These are phyloP conservation scores for Rotaria macrura DNA, from an alignment of 2,888 invertebrate species.

Conservation along the genomic window DNA sequence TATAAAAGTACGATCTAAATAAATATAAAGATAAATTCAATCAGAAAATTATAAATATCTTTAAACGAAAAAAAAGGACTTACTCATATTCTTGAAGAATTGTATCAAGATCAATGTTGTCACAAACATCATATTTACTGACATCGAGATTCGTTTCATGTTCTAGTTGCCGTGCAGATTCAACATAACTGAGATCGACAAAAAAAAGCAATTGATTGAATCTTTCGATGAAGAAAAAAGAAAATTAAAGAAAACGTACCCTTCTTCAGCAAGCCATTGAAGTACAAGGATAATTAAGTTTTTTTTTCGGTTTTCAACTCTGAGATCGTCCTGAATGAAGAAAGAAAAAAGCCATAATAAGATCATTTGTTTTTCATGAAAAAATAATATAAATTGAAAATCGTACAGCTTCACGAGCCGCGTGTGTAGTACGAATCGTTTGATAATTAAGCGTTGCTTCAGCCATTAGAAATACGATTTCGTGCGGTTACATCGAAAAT, in stretches of 20 bases:
- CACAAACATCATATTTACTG: slow-evolving; percentile 62
- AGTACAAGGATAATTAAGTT: slow-evolving; percentile 50
- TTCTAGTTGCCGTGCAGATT: slow-evolving; percentile 59
- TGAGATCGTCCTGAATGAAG: slow-evolving; percentile 44
- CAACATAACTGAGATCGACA: slow-evolving; percentile 50
- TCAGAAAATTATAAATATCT: neutral
- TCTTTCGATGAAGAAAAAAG: neutral
- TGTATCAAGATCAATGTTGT: slow-evolving; percentile 77
- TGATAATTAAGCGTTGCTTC: slow-evolving; percentile 29
- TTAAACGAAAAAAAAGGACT: no score
- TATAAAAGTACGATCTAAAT: slow-evolving; percentile 60
- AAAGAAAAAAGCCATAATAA: neutral
- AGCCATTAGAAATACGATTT: neutral
- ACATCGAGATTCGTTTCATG: slow-evolving; percentile 64
- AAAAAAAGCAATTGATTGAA: no score
- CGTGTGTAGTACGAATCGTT: slow-evolving; percentile 25
- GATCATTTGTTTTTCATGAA: neutral
- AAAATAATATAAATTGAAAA: neutral
- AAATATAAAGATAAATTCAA: neutral
- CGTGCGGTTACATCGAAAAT: neutral
- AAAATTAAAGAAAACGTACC: slow-evolving; percentile 41
- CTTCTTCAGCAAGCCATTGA: slow-evolving; percentile 50
- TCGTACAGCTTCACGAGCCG: slow-evolving; percentile 30
- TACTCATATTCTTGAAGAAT: slow-evolving; percentile 75
- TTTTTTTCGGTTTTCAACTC: slow-evolving; percentile 46